Conservation (phyloP, 2,797 vertebrate genomes). For the Chloroceryle inda region DNA sequence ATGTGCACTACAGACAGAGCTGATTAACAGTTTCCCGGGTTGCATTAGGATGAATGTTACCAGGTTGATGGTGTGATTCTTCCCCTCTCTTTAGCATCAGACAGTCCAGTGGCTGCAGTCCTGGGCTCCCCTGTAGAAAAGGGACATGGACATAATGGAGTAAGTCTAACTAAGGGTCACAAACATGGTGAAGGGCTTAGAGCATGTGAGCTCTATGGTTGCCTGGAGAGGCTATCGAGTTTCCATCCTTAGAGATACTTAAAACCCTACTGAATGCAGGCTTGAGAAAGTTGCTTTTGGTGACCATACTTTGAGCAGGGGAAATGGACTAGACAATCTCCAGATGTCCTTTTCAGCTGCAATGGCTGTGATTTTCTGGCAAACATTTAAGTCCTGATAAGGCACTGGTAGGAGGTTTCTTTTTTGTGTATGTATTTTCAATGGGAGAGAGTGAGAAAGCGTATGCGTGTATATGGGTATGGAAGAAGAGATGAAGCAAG, state of each 20-base stretch:
- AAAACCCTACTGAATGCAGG: neutral
- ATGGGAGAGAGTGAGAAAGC: neutral
- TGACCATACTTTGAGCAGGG: neutral
- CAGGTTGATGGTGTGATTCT: neutral
- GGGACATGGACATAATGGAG: neutral
- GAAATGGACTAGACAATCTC: neutral
- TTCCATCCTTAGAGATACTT: neutral
- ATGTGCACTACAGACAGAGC: neutral
- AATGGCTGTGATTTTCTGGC: neutral
- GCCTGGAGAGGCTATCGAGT: neutral
- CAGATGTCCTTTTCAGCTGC: neutral
- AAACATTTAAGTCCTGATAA: neutral
- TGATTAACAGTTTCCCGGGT: neutral
- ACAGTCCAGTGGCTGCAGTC: neutral
- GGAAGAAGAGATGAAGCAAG: neutral
- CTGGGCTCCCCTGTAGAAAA: neutral
- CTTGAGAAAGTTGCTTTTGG: neutral
- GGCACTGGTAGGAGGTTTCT: neutral
- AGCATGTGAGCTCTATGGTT: neutral
- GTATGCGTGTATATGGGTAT: neutral
- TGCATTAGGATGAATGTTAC: neutral
- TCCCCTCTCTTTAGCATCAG: neutral
- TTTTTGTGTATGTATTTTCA: neutral
- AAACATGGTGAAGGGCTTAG: neutral
- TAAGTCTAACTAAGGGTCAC: accelerated